Conservation (phyloP, 1,140 invertebrate species). For the Harpegnathos saltator region DNA sequence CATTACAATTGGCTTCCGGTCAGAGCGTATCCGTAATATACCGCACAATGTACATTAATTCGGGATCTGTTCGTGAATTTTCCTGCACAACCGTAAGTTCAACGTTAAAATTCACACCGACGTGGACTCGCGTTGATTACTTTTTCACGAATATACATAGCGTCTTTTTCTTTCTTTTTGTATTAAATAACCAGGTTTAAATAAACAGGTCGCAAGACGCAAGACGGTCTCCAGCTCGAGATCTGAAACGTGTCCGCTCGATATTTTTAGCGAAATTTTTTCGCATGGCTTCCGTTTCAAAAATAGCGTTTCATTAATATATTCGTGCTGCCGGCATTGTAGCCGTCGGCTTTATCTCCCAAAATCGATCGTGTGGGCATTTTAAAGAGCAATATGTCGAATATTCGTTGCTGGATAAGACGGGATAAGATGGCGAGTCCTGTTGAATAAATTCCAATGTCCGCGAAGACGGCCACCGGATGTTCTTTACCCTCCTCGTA, state of each 20-base stretch:
- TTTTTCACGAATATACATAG: background rate
- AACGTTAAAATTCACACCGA: background rate
- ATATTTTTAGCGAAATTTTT: too few species aligned
- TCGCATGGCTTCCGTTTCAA: too few species aligned
- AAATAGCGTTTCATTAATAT: too few species aligned
- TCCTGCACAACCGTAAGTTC: background rate
- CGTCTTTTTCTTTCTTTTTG: too few species aligned
- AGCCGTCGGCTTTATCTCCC: background rate
- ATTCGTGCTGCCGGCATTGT: too few species aligned
- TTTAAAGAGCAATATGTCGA: constrained; percentile 35
- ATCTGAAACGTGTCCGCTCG: too few species aligned
- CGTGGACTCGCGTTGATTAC: background rate
- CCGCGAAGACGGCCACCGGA: constrained; percentile 32
- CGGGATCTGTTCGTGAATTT: constrained; percentile 16
- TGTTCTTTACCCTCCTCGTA: constrained; percentile 48
- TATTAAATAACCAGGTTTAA: too few species aligned
- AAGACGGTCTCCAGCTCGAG: too few species aligned
- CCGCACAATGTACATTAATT: background rate
- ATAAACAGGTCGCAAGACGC: too few species aligned
- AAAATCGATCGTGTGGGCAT: background rate
- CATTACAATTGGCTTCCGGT: constrained; percentile 34
- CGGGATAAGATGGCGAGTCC: background rate
- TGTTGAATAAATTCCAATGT: constrained; percentile 67
- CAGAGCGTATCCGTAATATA: constrained; percentile 11
- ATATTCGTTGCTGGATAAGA: constrained; percentile 43